These are phyloP conservation scores for Columba guinea DNA, from an alignment of 2,797 vertebrate genomes.

Conservation along the genomic window DNA sequence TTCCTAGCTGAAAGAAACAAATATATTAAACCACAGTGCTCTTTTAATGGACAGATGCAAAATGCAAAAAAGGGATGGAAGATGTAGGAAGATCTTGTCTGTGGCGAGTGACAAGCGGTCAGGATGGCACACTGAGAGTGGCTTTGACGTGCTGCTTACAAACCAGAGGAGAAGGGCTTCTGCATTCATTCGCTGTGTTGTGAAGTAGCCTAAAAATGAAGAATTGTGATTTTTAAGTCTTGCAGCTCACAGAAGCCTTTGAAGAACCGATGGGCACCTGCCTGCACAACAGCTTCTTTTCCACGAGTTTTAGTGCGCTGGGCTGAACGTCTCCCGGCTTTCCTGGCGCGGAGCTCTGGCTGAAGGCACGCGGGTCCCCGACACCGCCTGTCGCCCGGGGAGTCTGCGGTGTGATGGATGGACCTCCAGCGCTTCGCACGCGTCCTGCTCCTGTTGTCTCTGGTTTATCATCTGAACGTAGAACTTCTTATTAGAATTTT, in stretches of 20 bases:
- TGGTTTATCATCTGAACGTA: background rate
- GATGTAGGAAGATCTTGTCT: background rate
- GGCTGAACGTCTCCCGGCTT: background rate
- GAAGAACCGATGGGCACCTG: background rate
- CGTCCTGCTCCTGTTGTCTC: background rate
- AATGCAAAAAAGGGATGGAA: background rate
- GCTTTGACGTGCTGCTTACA: background rate
- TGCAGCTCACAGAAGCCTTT: background rate
- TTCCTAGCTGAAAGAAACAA: background rate
- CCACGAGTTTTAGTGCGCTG: background rate
- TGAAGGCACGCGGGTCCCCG: background rate
- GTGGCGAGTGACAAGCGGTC: background rate
- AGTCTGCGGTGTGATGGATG: background rate
- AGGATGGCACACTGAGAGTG: background rate
- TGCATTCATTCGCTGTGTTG: background rate
- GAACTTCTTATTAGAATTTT: conserved; percentile 14
- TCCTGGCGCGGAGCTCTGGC: background rate
- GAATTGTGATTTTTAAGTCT: background rate
- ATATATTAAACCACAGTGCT: background rate
- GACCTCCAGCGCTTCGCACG: background rate
- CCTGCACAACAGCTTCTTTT: background rate
- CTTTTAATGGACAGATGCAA: background rate
- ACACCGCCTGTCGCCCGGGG: background rate
- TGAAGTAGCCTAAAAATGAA: background rate
- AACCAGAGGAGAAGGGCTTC: background rate